Base-by-base conservation (phyloP, 1,140 invertebrate genomes). In the Coptotermes formosanus region DNA sequence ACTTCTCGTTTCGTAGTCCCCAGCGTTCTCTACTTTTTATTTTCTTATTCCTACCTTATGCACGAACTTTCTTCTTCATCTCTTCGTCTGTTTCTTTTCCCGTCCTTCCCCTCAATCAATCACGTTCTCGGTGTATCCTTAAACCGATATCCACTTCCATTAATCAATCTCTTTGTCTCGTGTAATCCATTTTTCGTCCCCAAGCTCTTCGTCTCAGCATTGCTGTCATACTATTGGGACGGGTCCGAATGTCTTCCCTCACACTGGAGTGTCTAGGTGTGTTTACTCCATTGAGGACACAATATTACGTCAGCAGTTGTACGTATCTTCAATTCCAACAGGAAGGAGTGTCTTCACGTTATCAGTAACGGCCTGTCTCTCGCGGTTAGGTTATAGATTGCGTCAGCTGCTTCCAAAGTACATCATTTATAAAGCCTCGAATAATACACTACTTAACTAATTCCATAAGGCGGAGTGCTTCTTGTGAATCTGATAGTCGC, bases 111-210 rank as follows among this genome's bases (percentile, higher is more conserved):
- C 55, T 81, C 85, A 38, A 85, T 85, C 85, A 85, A 85, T 85
- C 85, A 85, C 59, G 59, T 38, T 32, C 23, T 59, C 52, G 84
- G 32, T 59, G 48, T 59, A 59, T 85, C 84, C 84, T 85, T 59
- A 44, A 48, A 25, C 59, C 85, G 59, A 85, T 85, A 75, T 85
- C 85, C 85, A 69, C 85, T 69, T 82, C 85, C 85, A 85, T 85
- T 85, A 85, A 85, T 85, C 85, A 85, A 85, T 69, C 75, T 85
- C 85, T 85, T 85, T 85, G 85, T 85, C 85, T 85, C 59, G n/a
- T 52, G 83, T 84, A 84, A 84, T 84, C 83, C 83, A 84, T 84
- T 84, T 83, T 52, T 43, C 82, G 82, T 48, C 82, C 12, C 43
- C 45, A 44, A n/a, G 38, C 45, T 48, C 82, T 11, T 38, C 32